Percentiles rank a stretch among this genome's conserved stretches.
These are phyloP conservation scores for Sarcophilus harrisii DNA, from an alignment of 2,797 vertebrate species.

Conservation along the genomic window DNA sequence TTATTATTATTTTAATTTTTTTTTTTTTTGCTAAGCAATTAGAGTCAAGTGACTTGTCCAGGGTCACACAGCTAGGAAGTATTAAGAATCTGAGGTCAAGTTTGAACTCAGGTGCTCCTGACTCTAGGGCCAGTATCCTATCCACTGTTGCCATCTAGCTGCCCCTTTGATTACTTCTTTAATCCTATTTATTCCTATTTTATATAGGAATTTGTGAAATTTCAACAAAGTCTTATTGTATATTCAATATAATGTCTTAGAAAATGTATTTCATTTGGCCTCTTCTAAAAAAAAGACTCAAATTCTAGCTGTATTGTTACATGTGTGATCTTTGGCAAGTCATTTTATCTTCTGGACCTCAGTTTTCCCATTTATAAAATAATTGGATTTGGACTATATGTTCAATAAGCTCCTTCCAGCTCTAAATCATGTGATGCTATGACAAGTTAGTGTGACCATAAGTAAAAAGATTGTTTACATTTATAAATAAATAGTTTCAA, in stretches of 20 bases:
- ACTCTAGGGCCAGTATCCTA: too few relatives aligned
- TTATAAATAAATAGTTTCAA: background rate
- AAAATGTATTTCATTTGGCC: background rate
- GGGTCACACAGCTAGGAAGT: too few relatives aligned
- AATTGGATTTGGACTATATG: background rate
- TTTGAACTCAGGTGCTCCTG: too few relatives aligned
- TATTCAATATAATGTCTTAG: background rate
- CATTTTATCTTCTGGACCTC: background rate
- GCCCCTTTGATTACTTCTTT: background rate
- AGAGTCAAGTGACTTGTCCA: too few relatives aligned
- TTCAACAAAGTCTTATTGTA: background rate
- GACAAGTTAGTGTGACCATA: background rate
- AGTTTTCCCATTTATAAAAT: background rate
- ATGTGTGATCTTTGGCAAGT: conserved; percentile 5
- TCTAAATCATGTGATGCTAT: background rate
- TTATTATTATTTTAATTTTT: too few relatives aligned
- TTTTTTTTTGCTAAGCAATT: too few relatives aligned
- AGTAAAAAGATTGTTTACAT: background rate
- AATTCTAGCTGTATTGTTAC: background rate
- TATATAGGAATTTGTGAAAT: background rate
- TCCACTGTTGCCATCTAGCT: too few relatives aligned
- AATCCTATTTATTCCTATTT: background rate
- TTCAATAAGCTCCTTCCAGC: background rate
- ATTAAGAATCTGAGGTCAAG: too few relatives aligned
- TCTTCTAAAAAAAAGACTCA: background rate